These are phyloP conservation scores for Plebejus melissa DNA, from an alignment of 2,888 invertebrate genomes.

Conservation along the genomic window DNA sequence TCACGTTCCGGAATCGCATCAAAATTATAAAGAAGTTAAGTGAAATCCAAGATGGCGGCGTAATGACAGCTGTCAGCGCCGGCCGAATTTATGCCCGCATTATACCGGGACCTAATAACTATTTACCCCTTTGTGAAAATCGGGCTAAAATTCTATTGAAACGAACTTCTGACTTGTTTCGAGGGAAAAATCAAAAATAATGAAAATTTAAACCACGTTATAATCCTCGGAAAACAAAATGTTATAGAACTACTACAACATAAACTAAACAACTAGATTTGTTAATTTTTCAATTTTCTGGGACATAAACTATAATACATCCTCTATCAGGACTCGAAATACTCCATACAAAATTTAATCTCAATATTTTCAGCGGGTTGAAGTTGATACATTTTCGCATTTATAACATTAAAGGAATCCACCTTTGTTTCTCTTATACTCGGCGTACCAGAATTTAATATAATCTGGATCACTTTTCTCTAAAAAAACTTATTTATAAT, in stretches of 20 bases:
- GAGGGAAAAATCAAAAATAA: too few relatives aligned
- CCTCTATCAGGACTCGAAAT: too few relatives aligned
- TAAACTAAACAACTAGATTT: too few relatives aligned
- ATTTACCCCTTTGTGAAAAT: neutral
- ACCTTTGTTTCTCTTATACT: neutral
- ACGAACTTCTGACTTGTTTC: neutral
- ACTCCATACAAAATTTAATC: too few relatives aligned
- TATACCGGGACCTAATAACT: slow-evolving; percentile 43
- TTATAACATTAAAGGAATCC: neutral
- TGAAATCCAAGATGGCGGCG: slow-evolving; percentile 51
- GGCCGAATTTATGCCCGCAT: slow-evolving; percentile 37
- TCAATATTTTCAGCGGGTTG: too few relatives aligned
- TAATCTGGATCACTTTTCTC: neutral
- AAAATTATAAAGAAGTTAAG: slow-evolving; percentile 72
- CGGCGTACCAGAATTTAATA: neutral
- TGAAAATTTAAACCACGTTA: too few relatives aligned
- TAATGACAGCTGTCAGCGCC: slow-evolving; percentile 45
- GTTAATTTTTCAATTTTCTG: too few relatives aligned
- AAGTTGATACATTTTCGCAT: too few relatives aligned
- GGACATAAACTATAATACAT: too few relatives aligned
- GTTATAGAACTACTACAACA: too few relatives aligned
- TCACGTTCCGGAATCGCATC: slow-evolving; percentile 70
- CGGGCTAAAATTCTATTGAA: neutral
- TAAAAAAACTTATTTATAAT: neutral
- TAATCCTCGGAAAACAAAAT: too few relatives aligned